Evolutionary conservation across 2,888 invertebrate species (phyloP).

Genomic region (Noctuana brunneofusca): DNA sequence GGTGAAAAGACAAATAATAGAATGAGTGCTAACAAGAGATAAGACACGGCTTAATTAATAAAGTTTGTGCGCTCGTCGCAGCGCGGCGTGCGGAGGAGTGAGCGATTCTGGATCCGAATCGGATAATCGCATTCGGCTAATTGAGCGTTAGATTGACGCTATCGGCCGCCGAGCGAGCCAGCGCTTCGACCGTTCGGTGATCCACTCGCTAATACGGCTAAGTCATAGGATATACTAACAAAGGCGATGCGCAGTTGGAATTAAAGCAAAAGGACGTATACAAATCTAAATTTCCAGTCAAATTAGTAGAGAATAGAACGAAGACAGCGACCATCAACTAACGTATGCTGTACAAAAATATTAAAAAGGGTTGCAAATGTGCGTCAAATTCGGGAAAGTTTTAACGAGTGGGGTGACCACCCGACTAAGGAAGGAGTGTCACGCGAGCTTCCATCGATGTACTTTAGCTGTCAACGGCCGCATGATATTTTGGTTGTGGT

Average conservation of each 20-base stretch:
- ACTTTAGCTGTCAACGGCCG: conserved; percentile 60
- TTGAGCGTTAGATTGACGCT: conserved; percentile 82
- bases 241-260: conserved; percentile 41
- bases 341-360: conserved; percentile 60
- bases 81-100: conserved; percentile 63
- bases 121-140: conserved; percentile 81
- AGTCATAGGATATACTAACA: conserved; percentile 61
- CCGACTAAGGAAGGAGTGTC: conserved; percentile 54
- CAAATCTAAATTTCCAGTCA: not conserved
- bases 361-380: conserved; percentile 68
- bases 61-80: conserved; percentile 79
- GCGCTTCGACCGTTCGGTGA: conserved; percentile 47
- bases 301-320: conserved; percentile 39
- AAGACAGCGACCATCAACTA: conserved; percentile 51
- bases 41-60: conserved; percentile 83
- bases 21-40: conserved; percentile 83
- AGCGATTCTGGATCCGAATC: conserved; percentile 75
- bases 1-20: conserved; percentile 83
- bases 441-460: conserved; percentile 66
- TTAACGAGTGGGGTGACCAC: conserved; percentile 68
- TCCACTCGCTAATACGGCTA: conserved; percentile 62
- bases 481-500: conserved; percentile 23
- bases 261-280: not conserved
- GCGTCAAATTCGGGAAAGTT: conserved; percentile 73
- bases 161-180: conserved; percentile 56